Evolutionary conservation across 2,797 vertebrate species (phyloP), one percentile per base, ranked within the genome.

Genomic region (Perodicticus potto): DNA sequence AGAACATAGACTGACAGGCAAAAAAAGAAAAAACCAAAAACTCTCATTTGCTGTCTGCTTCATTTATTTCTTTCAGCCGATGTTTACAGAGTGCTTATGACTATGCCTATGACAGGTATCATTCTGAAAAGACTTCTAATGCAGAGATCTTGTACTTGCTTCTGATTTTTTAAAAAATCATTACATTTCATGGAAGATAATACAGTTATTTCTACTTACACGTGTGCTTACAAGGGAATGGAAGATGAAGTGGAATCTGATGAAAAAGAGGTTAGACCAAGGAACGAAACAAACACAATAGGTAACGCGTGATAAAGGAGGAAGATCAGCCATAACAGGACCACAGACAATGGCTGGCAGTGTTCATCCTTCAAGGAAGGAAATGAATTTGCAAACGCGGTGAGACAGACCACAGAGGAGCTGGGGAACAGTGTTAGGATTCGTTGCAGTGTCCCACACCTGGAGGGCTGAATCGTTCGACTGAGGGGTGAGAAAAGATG

Each of bases 201-300:
- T 10, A 27, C 16, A 25, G 29, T 91, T 87, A 72, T 94, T 95
- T 86, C 55, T 49, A 57, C 70, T 82, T 65, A 67, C 20, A 25
- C 70, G 32, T 57, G 82, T 87, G 25, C 61, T 87, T 78, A 61
- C 95, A 84, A 77, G 43, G 20, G 22, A 91, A 93, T 82, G 45
- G 3, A 29, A 76, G 34, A 61, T 72, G 32, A 90, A 67, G 9
- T 72, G 16, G 37, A 57, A 85, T 94, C 11, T 67, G 70, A 82
- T 81, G 67, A 92, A 93, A 86, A 32, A 77, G 59, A 29, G 92
- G 65, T 5, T 63, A 81, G 82, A 77, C 5, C 14, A 57, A 85
- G 40, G 16, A 43, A 65, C 8, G 27, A 93, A 93, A 59, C 10
- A 69, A 40, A 37, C 29, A 91, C 77, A 88, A 29, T 27, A 12